Percentiles rank a stretch among this genome's conserved stretches.
These are phyloP conservation scores for Centropus unirufus DNA, from an alignment of 2,113 vertebrate genomes.

Conservation along the genomic window DNA sequence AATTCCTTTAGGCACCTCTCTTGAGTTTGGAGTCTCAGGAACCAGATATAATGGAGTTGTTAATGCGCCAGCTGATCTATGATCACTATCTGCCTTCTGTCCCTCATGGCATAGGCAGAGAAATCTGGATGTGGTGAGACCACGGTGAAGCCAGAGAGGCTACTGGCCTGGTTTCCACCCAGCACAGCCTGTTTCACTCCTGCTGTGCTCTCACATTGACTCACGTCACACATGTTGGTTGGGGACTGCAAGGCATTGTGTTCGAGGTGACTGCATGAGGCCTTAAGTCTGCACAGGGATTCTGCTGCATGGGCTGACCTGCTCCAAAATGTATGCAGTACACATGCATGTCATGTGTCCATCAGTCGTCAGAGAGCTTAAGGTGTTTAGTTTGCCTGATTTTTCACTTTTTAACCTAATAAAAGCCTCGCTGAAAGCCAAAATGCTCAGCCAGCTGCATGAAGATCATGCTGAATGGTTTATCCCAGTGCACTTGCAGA, in stretches of 20 bases:
- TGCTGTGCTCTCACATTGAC: not conserved
- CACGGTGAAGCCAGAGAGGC: not conserved
- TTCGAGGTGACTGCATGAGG: not conserved
- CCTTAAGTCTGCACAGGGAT: fast-evolving
- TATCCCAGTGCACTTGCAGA: not conserved
- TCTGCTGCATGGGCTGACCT: not conserved
- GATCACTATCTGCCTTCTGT: not conserved
- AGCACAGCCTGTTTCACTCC: not conserved
- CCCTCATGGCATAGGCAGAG: not conserved
- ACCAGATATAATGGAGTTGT: not conserved
- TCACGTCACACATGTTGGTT: fast-evolving
- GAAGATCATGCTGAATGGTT: not conserved
- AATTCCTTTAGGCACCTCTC: not conserved
- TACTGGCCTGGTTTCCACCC: not conserved
- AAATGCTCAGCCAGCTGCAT: not conserved
- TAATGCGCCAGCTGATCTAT: not conserved
- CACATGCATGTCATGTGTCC: not conserved
- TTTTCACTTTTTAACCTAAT: not conserved
- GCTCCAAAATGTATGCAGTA: not conserved
- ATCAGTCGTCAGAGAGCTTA: not conserved
- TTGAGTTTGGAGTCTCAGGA: not conserved
- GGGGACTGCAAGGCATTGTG: not conserved
- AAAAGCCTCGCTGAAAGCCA: not conserved
- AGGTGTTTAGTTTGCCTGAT: not conserved
- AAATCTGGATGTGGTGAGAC: not conserved